A percentile compares a stretch with the other conserved stretches of the same genome.
Evolutionary conservation across 2,797 vertebrate species (phyloP).

Genomic region (Tangara arthus): DNA sequence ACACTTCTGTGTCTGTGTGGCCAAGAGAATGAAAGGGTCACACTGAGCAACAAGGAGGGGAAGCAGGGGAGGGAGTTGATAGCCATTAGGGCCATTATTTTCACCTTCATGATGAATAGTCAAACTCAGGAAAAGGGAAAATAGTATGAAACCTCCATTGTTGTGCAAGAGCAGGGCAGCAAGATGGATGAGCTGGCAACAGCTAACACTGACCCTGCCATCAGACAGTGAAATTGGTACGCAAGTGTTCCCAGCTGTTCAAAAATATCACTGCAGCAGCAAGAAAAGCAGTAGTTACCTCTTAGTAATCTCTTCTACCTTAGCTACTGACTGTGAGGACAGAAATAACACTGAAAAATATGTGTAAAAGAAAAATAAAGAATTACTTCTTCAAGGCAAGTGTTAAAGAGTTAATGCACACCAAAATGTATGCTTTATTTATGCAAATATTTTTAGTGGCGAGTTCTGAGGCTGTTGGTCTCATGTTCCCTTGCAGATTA

Average conservation of each 20-base stretch:
- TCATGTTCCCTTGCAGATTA: neutral
- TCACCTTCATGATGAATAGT: neutral
- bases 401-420: neutral
- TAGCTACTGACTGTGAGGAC: neutral
- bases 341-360: neutral
- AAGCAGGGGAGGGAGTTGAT: neutral
- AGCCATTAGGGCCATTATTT: slow-evolving; percentile 22
- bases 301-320: neutral
- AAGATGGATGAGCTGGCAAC: neutral
- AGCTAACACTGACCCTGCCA: neutral
- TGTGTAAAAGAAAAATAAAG: neutral
- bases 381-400: neutral
- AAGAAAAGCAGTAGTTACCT: neutral
- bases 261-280: neutral
- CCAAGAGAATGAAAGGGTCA: slow-evolving; percentile 3
- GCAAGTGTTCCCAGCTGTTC: neutral
- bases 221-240: neutral
- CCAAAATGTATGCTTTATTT: neutral
- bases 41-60: neutral
- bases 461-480: neutral
- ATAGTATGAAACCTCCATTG: neutral
- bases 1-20: neutral
- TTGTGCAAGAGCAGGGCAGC: neutral
- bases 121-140: neutral
- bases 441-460: neutral